Conservation (phyloP, 2,888 invertebrate genomes). For the Galerucella calmariensis region DNA sequence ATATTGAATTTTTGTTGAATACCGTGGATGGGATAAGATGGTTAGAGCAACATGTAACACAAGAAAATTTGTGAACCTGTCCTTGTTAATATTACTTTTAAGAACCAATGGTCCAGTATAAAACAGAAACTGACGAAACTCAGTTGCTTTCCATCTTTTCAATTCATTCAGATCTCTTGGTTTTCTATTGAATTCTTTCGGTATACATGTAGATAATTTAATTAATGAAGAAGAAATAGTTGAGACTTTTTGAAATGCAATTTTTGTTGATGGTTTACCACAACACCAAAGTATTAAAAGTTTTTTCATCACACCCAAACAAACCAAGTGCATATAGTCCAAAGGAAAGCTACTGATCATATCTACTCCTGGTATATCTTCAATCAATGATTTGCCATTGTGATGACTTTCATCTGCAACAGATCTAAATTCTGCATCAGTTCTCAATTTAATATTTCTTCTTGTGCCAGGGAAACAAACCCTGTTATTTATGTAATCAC, state of each 20-base stretch:
- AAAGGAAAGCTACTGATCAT: neutral
- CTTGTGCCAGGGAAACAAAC: slow-evolving; percentile 23
- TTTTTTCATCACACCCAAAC: too few relatives aligned
- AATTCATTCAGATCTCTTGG: neutral
- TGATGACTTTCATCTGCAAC: slow-evolving; percentile 36
- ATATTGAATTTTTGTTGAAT: neutral
- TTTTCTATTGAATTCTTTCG: neutral
- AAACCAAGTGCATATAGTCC: slow-evolving; percentile 10
- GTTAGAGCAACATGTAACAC: neutral
- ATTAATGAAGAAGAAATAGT: neutral
- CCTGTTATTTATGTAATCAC: slow-evolving; percentile 20
- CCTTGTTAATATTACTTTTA: neutral
- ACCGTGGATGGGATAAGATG: neutral
- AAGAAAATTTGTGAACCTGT: neutral
- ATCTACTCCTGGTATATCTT: slow-evolving; percentile 1
- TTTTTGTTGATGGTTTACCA: slow-evolving; percentile 6
- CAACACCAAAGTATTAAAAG: neutral
- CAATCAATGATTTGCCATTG: slow-evolving; percentile 40
- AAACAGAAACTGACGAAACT: neutral
- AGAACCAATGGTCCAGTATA: neutral
- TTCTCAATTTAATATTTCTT: slow-evolving; percentile 42
- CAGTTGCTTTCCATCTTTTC: neutral
- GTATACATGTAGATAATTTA: neutral
- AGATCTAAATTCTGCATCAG: slow-evolving; percentile 33
- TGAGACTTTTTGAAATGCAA: neutral